A percentile compares a stretch with the other conserved stretches of the same genome.
phyloP scores from a whole-genome alignment of 2,888 invertebrate species.

The Agonum fuliginosum region DNA sequence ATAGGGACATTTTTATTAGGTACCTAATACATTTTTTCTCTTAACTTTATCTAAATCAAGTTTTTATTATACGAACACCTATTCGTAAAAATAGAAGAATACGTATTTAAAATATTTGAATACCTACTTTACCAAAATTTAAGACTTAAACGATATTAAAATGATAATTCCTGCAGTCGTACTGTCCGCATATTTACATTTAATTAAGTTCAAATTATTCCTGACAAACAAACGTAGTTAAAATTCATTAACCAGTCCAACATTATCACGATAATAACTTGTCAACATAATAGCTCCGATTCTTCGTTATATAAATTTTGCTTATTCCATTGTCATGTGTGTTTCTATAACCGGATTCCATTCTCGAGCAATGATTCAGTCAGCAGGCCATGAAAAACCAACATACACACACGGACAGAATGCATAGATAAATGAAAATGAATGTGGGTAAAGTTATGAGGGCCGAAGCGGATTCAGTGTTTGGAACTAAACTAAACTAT shows the following conservation, averaged over 20 bases:
- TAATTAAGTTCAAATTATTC: background rate
- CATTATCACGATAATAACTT: too few species aligned
- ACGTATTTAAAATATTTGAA: too few species aligned
- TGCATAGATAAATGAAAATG: background rate
- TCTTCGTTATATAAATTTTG: too few species aligned
- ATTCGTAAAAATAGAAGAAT: too few species aligned
- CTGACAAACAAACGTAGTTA: background rate
- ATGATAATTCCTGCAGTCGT: background rate
- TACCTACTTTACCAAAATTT: too few species aligned
- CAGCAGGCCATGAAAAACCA: background rate
- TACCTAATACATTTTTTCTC: too few species aligned
- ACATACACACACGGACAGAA: background rate
- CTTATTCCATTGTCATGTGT: background rate
- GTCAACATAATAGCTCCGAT: too few species aligned
- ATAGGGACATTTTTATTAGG: too few species aligned
- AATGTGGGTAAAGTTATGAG: background rate
- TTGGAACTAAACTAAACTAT: background rate
- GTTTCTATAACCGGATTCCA: constrained; percentile 2
- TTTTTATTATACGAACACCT: too few species aligned
- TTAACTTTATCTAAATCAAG: too few species aligned
- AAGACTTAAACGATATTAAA: too few species aligned
- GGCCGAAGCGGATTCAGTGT: too few species aligned
- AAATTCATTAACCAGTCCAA: background rate
- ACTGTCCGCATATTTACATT: background rate
- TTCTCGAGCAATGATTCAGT: background rate